phyloP scores from a whole-genome alignment of 1,140 invertebrate genomes.

The Macrobrachium rosenbergii region DNA sequence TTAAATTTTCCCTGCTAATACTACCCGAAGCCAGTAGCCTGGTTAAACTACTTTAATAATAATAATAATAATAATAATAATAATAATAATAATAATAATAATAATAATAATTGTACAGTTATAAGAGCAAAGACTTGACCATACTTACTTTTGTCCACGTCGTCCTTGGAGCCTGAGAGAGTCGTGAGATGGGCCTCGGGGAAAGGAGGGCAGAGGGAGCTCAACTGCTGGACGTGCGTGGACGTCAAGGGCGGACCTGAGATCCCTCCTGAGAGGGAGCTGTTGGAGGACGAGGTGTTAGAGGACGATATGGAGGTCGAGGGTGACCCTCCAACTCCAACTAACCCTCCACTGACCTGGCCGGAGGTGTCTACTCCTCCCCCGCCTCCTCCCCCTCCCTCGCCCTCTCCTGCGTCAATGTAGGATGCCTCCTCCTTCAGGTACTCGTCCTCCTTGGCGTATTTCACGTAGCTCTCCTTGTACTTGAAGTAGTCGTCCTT shows the following conservation, averaged over 20 bases:
- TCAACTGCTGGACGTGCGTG: conserved; percentile 53
- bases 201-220: conserved; percentile 54
- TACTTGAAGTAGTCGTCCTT: conserved; percentile 54
- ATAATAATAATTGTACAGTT: background rate
- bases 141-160: conserved; percentile 51
- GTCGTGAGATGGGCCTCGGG: conserved; percentile 58
- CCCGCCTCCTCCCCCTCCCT: conserved; percentile 26
- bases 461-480: conserved; percentile 32
- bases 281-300: conserved; percentile 35
- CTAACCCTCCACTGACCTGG: conserved; percentile 11
- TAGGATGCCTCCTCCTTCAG: conserved; percentile 1
- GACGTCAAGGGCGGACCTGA: conserved; percentile 47
- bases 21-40: too few relatives aligned
- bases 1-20: background rate
- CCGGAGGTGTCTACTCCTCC: conserved; percentile 9
- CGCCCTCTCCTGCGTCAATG: background rate
- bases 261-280: conserved; percentile 35
- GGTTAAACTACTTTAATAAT: background rate
- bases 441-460: conserved; percentile 1
- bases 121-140: background rate
- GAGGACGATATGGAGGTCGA: conserved; percentile 25
- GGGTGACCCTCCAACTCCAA: conserved; percentile 39
- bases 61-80: too few relatives aligned
- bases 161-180: conserved; percentile 46
- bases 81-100: too few relatives aligned